Base-by-base conservation (phyloP, 1,140 invertebrate species). In the Euborellia annulipes region DNA sequence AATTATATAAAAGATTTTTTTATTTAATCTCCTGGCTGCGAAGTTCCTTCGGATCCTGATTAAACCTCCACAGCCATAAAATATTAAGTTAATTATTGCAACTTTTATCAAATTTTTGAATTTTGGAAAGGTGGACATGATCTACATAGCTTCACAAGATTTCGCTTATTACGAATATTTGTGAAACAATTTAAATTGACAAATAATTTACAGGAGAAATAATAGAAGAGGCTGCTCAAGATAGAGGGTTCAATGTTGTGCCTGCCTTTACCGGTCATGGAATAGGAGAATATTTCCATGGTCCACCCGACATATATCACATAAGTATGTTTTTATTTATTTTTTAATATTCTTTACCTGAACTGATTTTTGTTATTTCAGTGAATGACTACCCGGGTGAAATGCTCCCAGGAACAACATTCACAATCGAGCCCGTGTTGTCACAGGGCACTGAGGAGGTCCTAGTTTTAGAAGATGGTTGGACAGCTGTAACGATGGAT, bases 351-450 rank as follows among this genome's bases (percentile, higher is more conserved):
- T 45, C 13, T 18, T 47, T 37, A 42, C 6, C 64, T 38, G n/a
- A n/a, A n/a, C n/a, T n/a, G n/a, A n/a, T n/a, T n/a, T n/a, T n/a
- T n/a, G 43, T 18, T 52, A 48, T 63, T 59, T 19, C 48, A 86
- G 84, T 67, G 51, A 82, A 89, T 62, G 52, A 72, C 37, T 70
- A 71, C 54, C 65, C 72, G 8, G 83, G 78, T n/a, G 54, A 64
- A 22, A 94, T 95, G 90, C 54, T 71, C 51, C 57, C 79, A 36
- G 89, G 89, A 18, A 94, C 93, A 85, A 85, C 83, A 1, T 95
- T 96, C 58, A 95, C 91, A 1, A 85, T 96, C 36, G 91, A 95
- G 59, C 92, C 92, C n/a, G 77, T 85, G 13, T 56, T 95, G 16
- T 74, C 74, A 16, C 76, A 88, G 55, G 89, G 90, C 1, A 61